Conservation (phyloP, 2,797 vertebrate genomes). For the Tamandua tetradactyla region DNA sequence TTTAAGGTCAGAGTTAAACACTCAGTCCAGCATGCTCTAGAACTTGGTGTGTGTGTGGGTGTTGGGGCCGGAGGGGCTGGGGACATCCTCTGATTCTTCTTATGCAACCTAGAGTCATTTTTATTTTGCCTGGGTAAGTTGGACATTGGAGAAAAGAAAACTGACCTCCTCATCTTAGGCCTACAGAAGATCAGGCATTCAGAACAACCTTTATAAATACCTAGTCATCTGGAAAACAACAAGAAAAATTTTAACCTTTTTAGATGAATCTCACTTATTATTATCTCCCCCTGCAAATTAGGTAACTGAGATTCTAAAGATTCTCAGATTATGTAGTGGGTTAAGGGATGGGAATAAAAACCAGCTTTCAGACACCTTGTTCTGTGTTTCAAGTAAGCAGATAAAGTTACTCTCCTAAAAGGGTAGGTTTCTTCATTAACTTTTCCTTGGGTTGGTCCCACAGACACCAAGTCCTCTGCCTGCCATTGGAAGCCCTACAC, state of each 20-base stretch:
- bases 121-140: not conserved
- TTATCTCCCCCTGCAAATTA: not conserved
- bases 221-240: slow-evolving; percentile 23
- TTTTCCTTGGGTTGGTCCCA: not conserved
- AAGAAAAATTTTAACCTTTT: not conserved
- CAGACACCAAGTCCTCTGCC: not conserved
- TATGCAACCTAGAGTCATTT: not conserved
- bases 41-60: not conserved
- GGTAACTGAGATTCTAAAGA: not conserved
- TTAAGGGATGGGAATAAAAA: not conserved
- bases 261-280: not conserved
- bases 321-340: slow-evolving; percentile 1
- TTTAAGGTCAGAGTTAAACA: slow-evolving; percentile 29
- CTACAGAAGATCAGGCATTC: not conserved
- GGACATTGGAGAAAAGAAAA: not conserved
- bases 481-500: not conserved
- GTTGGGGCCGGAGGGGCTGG: no score
- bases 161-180: not conserved
- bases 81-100: not conserved
- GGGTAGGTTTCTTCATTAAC: not conserved
- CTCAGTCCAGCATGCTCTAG: not conserved
- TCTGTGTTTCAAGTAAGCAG: not conserved
- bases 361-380: not conserved
- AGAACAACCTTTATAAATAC: not conserved
- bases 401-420: not conserved